These are phyloP conservation scores for Tubulanus polymorphus DNA, from an alignment of 2,888 invertebrate genomes.

Conservation along the genomic window DNA sequence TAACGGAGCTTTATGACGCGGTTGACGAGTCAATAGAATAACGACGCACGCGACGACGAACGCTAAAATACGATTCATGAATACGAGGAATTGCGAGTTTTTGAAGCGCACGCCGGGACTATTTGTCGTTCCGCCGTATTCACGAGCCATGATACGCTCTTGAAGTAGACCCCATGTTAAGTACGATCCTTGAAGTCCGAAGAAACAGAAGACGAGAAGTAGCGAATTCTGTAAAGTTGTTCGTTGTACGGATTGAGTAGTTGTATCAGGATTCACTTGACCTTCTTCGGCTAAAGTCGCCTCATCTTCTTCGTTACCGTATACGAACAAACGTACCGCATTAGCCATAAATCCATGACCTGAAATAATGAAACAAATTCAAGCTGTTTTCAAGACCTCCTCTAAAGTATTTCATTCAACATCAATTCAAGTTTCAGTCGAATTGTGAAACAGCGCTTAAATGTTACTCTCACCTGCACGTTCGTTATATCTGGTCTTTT, in stretches of 20 bases:
- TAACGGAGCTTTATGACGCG: constrained; percentile 72
- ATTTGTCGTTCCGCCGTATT: constrained; percentile 42
- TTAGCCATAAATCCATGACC: constrained; percentile 36
- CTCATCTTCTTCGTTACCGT: constrained; percentile 34
- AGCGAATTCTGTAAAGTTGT: constrained; percentile 17
- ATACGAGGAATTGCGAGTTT: constrained; percentile 95
- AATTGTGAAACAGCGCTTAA: constrained; percentile 1
- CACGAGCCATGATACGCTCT: constrained; percentile 91
- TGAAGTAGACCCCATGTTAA: constrained; percentile 95
- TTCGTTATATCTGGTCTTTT: constrained; percentile 68
- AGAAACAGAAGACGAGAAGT: constrained; percentile 72
- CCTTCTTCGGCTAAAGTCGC: constrained; percentile 42
- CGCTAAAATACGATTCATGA: constrained; percentile 87
- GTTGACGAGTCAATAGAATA: constrained; percentile 31
- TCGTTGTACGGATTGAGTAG: constrained; percentile 12
- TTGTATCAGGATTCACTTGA: not conserved
- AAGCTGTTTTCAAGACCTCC: not conserved
- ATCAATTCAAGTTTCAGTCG: too few species aligned
- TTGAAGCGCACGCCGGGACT: constrained; percentile 64
- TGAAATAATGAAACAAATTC: constrained; percentile 18
- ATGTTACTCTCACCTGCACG: constrained; percentile 62
- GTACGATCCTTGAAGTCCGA: constrained; percentile 84
- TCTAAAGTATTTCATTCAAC: too few species aligned
- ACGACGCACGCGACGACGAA: constrained; percentile 38
- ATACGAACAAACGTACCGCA: constrained; percentile 38